Evolutionary conservation across 2,113 vertebrate genomes (phyloP), one percentile per base, ranked within the genome.

Genomic region (Oryctolagus cuniculus): DNA sequence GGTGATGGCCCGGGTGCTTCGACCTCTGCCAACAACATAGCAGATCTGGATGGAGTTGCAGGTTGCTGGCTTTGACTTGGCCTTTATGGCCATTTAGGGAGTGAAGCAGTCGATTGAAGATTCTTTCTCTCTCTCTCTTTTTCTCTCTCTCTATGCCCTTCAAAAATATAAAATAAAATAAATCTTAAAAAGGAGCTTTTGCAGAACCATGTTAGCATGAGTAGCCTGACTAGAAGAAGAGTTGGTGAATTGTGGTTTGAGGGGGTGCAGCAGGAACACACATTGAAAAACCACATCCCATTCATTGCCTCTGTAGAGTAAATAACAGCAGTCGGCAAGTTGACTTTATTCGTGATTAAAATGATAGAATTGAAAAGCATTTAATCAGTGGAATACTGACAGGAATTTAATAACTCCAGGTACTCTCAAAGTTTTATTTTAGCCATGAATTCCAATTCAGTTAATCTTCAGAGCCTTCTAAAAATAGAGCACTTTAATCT

Each of bases 401-500:
- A 87, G 49, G n/a, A 69, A 10, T 75, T 74, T 91, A 91, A 61
- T 89, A 80, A 90, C 38, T 78, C 75, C 24, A 87, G 49, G 2
- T 24, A 70, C 31, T 92, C 22, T 27, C 16, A 29, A 51, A 81
- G 31, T 81, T 96, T 97, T 88, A 70, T 90, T 87, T 73, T 82
- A 64, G 36, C 53, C 82, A 8, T 91, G 90, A 78, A 85, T 88
- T 86, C 25, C 36, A 75, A 17, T 0, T 10, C 19, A 36, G 11
- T 70, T 94, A 89, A 44, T 82, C 44, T 88, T 34, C 36, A 82
- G 51, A 96, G 29, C 5, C 6, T 70, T 88, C 73, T 95, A n/a
- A 73, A 93, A 91, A 74, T 77, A 4, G n/a, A 90, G 6, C 9
- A 73, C 10, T 93, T 89, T 74, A 79, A 91, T 96, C 91, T 95